Base-by-base conservation (phyloP, 1,140 invertebrate species). In the Drosophila lowei region DNA sequence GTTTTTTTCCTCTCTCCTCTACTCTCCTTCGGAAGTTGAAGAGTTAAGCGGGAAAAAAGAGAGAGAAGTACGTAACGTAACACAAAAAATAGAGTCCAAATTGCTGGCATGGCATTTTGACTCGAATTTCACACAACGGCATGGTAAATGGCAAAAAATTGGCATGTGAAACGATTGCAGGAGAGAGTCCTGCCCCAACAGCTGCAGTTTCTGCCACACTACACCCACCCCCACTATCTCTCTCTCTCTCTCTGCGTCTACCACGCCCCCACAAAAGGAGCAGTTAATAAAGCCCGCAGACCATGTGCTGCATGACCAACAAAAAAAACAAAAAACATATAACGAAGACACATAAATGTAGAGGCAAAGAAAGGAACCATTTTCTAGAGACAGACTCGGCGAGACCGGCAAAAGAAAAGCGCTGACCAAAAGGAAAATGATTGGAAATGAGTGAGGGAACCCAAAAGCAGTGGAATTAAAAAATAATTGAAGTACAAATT, bases 251-350 rank as follows among this genome's bases (percentile, higher is more conserved):
- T 8, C 34, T 38, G 3, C 11, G 3, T 13, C 34, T 38, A 38
- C 48, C 28, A 21, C 60, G 72, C 63, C 38, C 34, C 52, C 41
- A 79, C 73, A 75, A 79, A 79, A 55, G 78, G 54, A 9, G 53
- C 57, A 80, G 77, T 84, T 85, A 84, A 84, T 84, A 84, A 84
- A 80, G 77, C 66, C 53, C 80, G 72, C 72, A 72, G 76, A 61
- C 54, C 75, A 76, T 85, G 76, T 76, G 71, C 60, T 52, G 61
- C 62, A 61, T 64, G 68, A 77, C 59, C 64, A 60, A 76, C 50
- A 77, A 57, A 44, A 25, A 18, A 56, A 25, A 2, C 1, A 38
- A 38, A 42, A 34, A 8, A 38, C 4, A 13, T 13, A 38, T 13
- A 38, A 13, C 34, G 34, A 38, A 38, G 34, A 38, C 34, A 38